Percentiles rank a stretch among this genome's conserved stretches.
These are phyloP conservation scores for Leistus spinibarbis DNA, from an alignment of 2,888 invertebrate genomes.

Conservation along the genomic window DNA sequence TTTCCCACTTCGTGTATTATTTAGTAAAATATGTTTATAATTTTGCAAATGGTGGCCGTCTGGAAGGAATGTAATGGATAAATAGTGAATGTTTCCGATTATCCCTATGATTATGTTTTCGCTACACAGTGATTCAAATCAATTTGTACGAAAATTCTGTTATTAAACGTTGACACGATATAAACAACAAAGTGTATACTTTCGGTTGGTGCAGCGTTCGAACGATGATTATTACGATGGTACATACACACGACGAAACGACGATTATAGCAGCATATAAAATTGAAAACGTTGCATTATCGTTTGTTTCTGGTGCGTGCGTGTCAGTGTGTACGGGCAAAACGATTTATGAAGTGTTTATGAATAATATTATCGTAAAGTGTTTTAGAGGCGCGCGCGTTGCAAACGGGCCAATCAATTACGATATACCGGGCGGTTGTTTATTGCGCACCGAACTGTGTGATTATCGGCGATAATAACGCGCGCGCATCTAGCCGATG, in stretches of 20 bases:
- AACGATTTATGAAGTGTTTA: conserved; percentile 40
- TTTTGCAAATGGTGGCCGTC: too few relatives aligned
- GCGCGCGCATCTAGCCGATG: conserved; percentile 1
- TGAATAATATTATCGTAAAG: conserved; percentile 40
- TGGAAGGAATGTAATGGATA: neutral
- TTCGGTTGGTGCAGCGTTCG: neutral
- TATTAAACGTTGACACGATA: neutral
- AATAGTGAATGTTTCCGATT: neutral
- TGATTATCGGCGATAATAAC: conserved; percentile 34
- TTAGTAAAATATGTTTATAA: too few relatives aligned
- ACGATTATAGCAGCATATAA: neutral
- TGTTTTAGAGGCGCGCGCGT: conserved; percentile 10
- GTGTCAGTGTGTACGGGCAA: neutral
- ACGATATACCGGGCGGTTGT: conserved; percentile 18
- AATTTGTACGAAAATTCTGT: neutral
- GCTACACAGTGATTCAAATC: neutral
- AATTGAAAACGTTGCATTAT: neutral
- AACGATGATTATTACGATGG: neutral
- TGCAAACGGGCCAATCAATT: conserved; percentile 39
- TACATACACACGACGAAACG: neutral
- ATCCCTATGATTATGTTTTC: neutral
- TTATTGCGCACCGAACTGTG: conserved; percentile 31
- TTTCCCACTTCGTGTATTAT: too few relatives aligned
- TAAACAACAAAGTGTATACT: neutral
- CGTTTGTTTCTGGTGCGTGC: neutral